Evolutionary conservation across 2,797 vertebrate genomes (phyloP).

Genomic region (Margarornis squamiger): DNA sequence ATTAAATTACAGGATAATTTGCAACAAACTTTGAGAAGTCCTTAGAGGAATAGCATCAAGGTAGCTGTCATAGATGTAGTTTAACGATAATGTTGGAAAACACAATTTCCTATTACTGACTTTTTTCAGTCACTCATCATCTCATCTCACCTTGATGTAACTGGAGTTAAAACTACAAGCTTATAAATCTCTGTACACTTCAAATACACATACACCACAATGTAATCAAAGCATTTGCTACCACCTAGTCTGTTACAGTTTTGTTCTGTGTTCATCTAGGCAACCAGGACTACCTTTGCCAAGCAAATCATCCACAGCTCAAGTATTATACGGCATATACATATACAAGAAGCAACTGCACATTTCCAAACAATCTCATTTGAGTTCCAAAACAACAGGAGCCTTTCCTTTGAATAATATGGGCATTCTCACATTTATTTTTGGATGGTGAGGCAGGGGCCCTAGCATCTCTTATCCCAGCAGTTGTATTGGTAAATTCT

Average conservation of each 20-base stretch:
- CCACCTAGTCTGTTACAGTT: not conserved
- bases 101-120: not conserved
- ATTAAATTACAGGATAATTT: not conserved
- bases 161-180: not conserved
- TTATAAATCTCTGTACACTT: not conserved
- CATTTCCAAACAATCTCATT: not conserved
- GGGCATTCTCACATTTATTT: not conserved
- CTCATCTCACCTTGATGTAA: not conserved
- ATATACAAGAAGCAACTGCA: not conserved
- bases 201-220: not conserved
- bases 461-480: not conserved
- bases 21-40: not conserved
- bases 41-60: not conserved
- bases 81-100: not conserved
- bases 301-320: not conserved
- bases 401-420: not conserved
- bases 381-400: not conserved
- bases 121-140: not conserved
- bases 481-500: not conserved
- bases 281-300: not conserved
- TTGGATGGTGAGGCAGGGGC: not conserved
- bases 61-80: not conserved
- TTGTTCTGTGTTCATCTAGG: not conserved
- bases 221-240: not conserved
- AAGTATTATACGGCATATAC: not conserved